These are phyloP conservation scores for Ophion ellenae DNA, from an alignment of 2,888 invertebrate genomes.

Conservation along the genomic window DNA sequence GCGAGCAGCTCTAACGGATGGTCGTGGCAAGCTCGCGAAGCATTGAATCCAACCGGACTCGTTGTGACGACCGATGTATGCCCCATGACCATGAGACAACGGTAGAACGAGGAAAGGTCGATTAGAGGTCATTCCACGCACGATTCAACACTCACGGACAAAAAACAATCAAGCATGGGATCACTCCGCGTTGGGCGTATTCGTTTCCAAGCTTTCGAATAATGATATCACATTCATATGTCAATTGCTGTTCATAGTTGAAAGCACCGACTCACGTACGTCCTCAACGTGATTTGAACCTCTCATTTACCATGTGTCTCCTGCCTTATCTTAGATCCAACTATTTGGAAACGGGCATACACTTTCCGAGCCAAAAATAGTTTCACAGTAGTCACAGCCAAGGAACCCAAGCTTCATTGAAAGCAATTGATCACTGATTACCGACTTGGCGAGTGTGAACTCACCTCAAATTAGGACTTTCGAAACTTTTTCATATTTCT, in stretches of 20 bases:
- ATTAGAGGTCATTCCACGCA: background rate
- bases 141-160: background rate
- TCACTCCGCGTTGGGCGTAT: background rate
- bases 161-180: background rate
- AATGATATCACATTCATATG: background rate
- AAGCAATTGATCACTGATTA: background rate
- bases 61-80: background rate
- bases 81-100: background rate
- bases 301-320: too few species aligned
- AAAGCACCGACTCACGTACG: background rate
- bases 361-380: background rate
- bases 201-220: background rate
- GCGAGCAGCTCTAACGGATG: background rate
- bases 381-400: background rate
- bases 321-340: too few species aligned
- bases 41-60: background rate
- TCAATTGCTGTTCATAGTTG: background rate
- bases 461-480: background rate
- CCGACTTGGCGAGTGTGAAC: background rate
- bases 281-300: background rate
- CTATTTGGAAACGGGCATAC: too few species aligned
- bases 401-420: background rate
- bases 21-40: background rate
- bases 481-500: background rate
- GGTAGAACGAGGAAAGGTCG: background rate